Base-by-base conservation (phyloP, 2,888 invertebrate species). In the Synanthedon tipuliformis region DNA sequence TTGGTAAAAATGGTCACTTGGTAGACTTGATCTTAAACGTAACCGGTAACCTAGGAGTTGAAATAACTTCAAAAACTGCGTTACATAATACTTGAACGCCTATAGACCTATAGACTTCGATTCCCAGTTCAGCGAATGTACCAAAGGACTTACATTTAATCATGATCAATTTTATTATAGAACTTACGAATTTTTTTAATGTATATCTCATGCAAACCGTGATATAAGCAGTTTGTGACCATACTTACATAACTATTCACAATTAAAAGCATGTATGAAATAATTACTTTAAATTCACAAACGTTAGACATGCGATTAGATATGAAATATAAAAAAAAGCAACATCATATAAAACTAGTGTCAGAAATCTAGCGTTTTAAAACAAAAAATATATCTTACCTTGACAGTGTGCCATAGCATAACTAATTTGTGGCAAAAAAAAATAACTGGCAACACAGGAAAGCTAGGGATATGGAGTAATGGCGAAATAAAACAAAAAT, bases 401-500 rank as follows among this genome's bases (percentile, higher is more conserved):
- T 56, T 50, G 34, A 27, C 13, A 45, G 15, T 23, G 64, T 65
- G 63, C 23, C 18, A 18, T 49, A 18, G 16, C 49, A 49, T 18
- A 7, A 49, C 49, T 49, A 18, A 49, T 23, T 49, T 49, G 12
- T 18, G 34, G 34, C 34, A 34, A 34, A 67, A 64, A 68, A 23
- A 5, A 23, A 23, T 23, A 68, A 64, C 66, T 73, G 68, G 73
- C 72, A 75, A 74, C 71, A 75, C 69, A 70, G 65, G 69, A 65
- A 67, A 65, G 64, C 63, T 58, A 66, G 68, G 66, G 10, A 10
- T 23, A 62, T 50, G 50, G 52, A 48, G 8, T 59, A 62, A 64
- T 62, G 66, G 66, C 66, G 74, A 85, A 84, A 80, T 82, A 85
- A 87, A 85, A 83, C 78, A 82, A 79, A 50, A 81, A 84, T 86